A percentile compares a stretch with the other conserved stretches of the same genome.
These are phyloP conservation scores for Miltochrista miniata DNA, from an alignment of 2,888 invertebrate genomes.

Conservation along the genomic window DNA sequence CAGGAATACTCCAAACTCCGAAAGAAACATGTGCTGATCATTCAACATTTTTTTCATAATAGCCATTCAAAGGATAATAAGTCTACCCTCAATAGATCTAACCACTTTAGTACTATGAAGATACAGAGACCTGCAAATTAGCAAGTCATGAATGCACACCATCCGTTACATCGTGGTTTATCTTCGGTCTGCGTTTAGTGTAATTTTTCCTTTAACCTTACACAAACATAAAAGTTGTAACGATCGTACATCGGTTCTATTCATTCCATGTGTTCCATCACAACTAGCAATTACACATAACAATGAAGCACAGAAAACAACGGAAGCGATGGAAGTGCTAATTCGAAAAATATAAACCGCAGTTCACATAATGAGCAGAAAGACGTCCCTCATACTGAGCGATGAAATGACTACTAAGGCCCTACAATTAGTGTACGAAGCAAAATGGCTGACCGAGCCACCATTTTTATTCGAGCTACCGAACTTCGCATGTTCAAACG, in stretches of 20 bases:
- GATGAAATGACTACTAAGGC: slow-evolving; percentile 73
- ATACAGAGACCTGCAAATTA: not conserved
- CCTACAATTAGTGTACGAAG: slow-evolving; percentile 75
- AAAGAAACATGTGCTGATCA: no score
- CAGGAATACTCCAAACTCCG: no score
- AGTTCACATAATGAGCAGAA: slow-evolving; percentile 64
- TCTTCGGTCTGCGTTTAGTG: slow-evolving; percentile 1
- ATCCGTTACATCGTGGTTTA: not conserved
- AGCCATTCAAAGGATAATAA: no score
- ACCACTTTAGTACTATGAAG: not conserved
- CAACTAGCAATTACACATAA: slow-evolving; percentile 60
- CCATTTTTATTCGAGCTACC: slow-evolving; percentile 38
- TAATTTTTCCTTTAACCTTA: slow-evolving; percentile 19
- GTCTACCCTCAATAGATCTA: not conserved
- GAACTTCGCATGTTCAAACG: slow-evolving; percentile 8
- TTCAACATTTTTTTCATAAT: no score
- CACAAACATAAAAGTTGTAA: slow-evolving; percentile 27
- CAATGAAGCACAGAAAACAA: slow-evolving; percentile 65
- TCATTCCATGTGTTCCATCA: slow-evolving; percentile 41
- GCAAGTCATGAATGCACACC: not conserved
- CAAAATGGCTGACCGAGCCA: slow-evolving; percentile 76
- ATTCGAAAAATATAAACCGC: slow-evolving; percentile 81
- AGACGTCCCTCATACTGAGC: slow-evolving; percentile 67
- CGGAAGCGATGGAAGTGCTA: slow-evolving; percentile 78
- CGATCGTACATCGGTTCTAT: slow-evolving; percentile 20